Evolutionary conservation across 2,797 vertebrate genomes (phyloP), one percentile per base, ranked within the genome.

Genomic region (Amblyopsis hoosieri): DNA sequence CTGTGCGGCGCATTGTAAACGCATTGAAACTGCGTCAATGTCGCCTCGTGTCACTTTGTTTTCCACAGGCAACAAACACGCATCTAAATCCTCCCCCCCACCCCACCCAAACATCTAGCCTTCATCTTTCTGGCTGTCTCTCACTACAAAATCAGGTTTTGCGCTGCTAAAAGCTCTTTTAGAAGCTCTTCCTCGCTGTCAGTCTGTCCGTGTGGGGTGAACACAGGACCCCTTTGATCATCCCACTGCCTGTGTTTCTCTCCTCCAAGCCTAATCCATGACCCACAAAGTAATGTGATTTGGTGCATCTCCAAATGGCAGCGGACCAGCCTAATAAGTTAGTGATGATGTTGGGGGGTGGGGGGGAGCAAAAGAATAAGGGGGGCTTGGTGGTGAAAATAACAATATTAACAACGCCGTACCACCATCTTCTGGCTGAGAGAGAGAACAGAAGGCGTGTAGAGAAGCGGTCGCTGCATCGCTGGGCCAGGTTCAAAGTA

Each of bases 221-320:
- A 94, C 92, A 92, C 82, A 84, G 89, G 91, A 87, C 67, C 86
- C 88, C 95, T 97, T 97, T 97, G 95, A 97, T 97, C 94, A 94
- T 90, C 89, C 88, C 90, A 89, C 79, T 90, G 90, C 90, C 93
- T 93, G 89, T 94, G 94, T 94, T 95, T 92, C 91, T 91, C 92
- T 93, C 86, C 74, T 81, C 90, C 89, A 94, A 91, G 62, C 90
- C 91, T 96, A 95, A 97, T 96, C 96, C 95, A 95, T 97, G 94
- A 95, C 94, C 91, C 91, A 93, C 75, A 71, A 93, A 94, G 89
- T 96, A 96, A 98, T 94, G 93, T 94, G 95, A 98, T 98, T 97
- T 97, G 91, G 92, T 94, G 83, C 92, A 96, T 96, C 96, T 95
- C 92, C 93, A 91, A 93, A 94, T 93, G 93, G 93, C 95, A 96